These are phyloP conservation scores for Pammene aurita DNA, from an alignment of 2,888 invertebrate species.

Conservation along the genomic window DNA sequence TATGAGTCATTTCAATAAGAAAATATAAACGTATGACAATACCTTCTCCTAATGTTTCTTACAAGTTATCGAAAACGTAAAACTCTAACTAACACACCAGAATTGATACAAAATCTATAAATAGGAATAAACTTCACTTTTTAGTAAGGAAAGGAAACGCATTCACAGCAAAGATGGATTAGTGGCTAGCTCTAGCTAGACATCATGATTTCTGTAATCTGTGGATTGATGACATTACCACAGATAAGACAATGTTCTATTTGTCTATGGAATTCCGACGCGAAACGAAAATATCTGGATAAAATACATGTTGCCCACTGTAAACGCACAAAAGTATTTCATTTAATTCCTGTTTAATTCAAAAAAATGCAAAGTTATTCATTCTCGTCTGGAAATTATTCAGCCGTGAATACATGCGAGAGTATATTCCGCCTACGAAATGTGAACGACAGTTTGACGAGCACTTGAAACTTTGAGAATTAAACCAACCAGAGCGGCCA, in stretches of 20 bases:
- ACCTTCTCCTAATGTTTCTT: constrained; percentile 45
- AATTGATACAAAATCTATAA: constrained; percentile 38
- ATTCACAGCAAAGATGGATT: constrained; percentile 38
- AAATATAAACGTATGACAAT: constrained; percentile 54
- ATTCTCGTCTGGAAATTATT: no score
- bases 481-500: no score
- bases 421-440: no score
- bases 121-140: constrained; percentile 41
- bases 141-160: constrained; percentile 34
- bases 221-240: constrained; percentile 35
- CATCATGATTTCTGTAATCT: constrained; percentile 38
- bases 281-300: background rate
- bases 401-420: no score
- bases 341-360: no score
- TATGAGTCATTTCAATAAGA: constrained; percentile 73
- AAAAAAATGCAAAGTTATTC: no score
- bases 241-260: constrained; percentile 12
- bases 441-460: no score
- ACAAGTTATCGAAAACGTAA: constrained; percentile 37
- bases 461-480: no score
- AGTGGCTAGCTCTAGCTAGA: constrained; percentile 26
- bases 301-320: constrained; percentile 10
- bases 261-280: constrained; percentile 13
- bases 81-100: constrained; percentile 26
- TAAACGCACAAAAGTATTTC: background rate